These are phyloP conservation scores for Andrena cerasifolii DNA, from an alignment of 1,140 invertebrate species.

Conservation along the genomic window DNA sequence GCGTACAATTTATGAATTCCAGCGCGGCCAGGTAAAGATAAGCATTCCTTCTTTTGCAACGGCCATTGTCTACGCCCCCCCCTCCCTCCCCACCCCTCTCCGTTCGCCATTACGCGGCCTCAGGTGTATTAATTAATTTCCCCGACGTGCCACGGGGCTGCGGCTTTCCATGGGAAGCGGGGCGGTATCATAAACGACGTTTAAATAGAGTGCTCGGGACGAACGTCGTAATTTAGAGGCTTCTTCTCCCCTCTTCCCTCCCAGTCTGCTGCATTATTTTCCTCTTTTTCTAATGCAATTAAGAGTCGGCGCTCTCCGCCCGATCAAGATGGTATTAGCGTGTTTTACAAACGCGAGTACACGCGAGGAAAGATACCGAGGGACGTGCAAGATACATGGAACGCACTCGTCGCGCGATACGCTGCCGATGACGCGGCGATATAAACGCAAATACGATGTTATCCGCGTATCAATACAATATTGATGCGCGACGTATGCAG, in stretches of 20 bases:
- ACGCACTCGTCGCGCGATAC: background rate
- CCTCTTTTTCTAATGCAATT: constrained; percentile 40
- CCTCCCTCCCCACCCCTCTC: no score
- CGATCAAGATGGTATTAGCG: constrained; percentile 22
- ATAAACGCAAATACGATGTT: no score
- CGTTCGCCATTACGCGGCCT: background rate
- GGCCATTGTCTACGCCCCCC: constrained; percentile 42
- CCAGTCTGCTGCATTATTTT: background rate
- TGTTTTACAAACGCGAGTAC: constrained; percentile 20
- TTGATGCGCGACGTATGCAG: no score
- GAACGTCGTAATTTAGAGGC: constrained; percentile 39
- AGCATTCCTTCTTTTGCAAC: constrained; percentile 16
- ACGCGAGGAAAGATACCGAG: constrained; percentile 15
- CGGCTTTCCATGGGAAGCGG: constrained; percentile 37
- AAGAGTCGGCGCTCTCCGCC: background rate
- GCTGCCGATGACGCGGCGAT: no score
- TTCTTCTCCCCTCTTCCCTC: background rate
- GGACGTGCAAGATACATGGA: background rate
- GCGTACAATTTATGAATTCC: constrained; percentile 40
- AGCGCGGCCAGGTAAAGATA: constrained; percentile 11
- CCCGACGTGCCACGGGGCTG: background rate
- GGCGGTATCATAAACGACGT: constrained; percentile 48
- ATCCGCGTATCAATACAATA: no score
- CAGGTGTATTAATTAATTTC: constrained; percentile 45
- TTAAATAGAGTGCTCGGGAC: constrained; percentile 44